phyloP scores from a whole-genome alignment of 2,888 invertebrate genomes.

The Synergus itoensis region DNA sequence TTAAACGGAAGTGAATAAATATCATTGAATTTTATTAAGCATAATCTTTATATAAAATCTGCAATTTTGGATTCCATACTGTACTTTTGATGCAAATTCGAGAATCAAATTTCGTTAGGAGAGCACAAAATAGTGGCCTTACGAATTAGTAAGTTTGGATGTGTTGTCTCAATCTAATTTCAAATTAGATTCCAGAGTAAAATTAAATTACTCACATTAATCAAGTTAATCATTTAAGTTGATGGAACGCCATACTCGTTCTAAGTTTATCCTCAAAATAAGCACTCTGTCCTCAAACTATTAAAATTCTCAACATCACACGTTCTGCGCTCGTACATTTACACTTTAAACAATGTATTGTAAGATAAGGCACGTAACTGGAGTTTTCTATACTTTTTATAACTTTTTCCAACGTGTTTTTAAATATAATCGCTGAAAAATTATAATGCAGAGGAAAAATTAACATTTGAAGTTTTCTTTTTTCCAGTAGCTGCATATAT shows the following conservation, averaged over 20 bases:
- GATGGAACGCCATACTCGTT: neutral
- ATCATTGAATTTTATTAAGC: too few species aligned
- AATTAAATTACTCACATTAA: constrained; percentile 18
- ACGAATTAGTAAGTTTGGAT: neutral
- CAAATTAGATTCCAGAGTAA: constrained; percentile 17
- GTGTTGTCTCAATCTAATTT: neutral
- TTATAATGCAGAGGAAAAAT: too few species aligned
- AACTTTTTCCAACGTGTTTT: too few species aligned
- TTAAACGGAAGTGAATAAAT: too few species aligned
- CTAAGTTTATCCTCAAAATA: neutral
- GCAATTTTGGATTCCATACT: too few species aligned
- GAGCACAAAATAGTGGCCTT: neutral
- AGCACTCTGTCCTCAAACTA: neutral
- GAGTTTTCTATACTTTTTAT: too few species aligned
- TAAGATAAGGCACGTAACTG: too few species aligned
- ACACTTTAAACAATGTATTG: too few species aligned
- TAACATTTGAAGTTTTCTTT: too few species aligned
- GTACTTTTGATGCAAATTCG: neutral
- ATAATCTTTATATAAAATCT: too few species aligned
- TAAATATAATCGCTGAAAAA: too few species aligned
- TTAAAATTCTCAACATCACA: neutral
- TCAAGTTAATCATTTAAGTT: constrained; percentile 12
- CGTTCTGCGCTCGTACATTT: too few species aligned
- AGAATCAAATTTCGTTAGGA: neutral
- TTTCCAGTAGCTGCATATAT: neutral